These are phyloP conservation scores for Eilema depressum DNA, from an alignment of 2,888 invertebrate genomes.

Conservation along the genomic window DNA sequence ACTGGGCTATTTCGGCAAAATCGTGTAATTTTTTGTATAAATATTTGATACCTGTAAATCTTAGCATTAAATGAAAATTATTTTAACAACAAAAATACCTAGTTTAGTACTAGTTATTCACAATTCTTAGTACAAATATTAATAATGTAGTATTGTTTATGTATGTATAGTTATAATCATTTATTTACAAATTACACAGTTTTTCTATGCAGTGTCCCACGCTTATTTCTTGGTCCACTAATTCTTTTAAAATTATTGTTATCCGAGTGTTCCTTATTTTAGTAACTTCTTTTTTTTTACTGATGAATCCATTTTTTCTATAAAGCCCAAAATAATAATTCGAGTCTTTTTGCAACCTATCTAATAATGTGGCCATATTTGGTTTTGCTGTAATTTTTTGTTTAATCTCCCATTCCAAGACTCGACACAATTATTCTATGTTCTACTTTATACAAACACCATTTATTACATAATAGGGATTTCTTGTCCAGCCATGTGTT, in stretches of 20 bases:
- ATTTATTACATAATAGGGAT: slow-evolving; percentile 21
- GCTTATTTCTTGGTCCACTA: slow-evolving; percentile 23
- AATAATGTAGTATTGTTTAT: slow-evolving; percentile 10
- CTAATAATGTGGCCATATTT: slow-evolving; percentile 21
- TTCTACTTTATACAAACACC: slow-evolving; percentile 22
- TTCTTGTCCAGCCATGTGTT: slow-evolving; percentile 20
- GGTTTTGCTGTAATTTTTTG: slow-evolving; percentile 19
- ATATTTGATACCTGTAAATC: slow-evolving; percentile 2
- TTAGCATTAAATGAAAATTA: slow-evolving; percentile 6
- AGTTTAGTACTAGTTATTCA: slow-evolving; percentile 10
- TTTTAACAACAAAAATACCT: slow-evolving; percentile 9
- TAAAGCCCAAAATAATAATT: slow-evolving; percentile 26
- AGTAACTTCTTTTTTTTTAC: background rate
- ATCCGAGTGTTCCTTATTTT: slow-evolving; percentile 20
- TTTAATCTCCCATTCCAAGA: background rate
- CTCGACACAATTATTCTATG: slow-evolving; percentile 25
- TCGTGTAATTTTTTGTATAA: background rate
- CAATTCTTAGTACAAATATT: slow-evolving; percentile 15
- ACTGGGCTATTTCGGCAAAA: too few species aligned
- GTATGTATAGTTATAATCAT: background rate
- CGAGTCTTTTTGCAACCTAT: slow-evolving; percentile 23
- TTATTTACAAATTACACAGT: slow-evolving; percentile 23
- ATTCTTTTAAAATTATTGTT: slow-evolving; percentile 22
- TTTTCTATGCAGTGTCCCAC: slow-evolving; percentile 21
- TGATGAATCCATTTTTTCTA: slow-evolving; percentile 21